A percentile compares a stretch with the other conserved stretches of the same genome.
These are phyloP conservation scores for Allolobophora icterica DNA, from an alignment of 2,888 invertebrate genomes.

Conservation along the genomic window DNA sequence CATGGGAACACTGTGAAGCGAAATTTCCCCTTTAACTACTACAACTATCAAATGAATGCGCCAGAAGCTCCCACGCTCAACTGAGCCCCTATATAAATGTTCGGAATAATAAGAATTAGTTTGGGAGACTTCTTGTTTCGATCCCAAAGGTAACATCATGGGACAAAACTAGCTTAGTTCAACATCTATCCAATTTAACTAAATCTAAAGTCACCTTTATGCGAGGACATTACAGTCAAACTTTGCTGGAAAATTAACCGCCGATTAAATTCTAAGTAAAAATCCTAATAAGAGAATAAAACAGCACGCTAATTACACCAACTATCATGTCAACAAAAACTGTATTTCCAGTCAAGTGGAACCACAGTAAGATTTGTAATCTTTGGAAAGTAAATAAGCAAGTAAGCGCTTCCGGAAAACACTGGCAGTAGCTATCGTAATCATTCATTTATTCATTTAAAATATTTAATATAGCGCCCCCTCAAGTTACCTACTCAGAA, in stretches of 20 bases:
- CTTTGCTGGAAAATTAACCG: not conserved
- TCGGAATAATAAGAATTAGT: not conserved
- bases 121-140: not conserved
- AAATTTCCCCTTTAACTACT: not conserved
- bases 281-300: not conserved
- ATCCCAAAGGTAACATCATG: not conserved
- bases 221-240: constrained; percentile 12
- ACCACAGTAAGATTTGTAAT: not conserved
- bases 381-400: constrained; percentile 24
- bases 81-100: not conserved
- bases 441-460: no score
- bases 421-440: no score
- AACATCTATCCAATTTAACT: not conserved
- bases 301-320: not conserved
- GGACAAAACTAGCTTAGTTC: not conserved
- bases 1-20: not conserved
- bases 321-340: constrained; percentile 12
- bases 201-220: constrained; percentile 23
- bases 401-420: not conserved
- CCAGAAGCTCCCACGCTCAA: not conserved
- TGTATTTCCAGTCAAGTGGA: constrained; percentile 14
- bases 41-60: not conserved
- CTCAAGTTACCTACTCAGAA: no score
- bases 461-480: no score
- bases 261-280: not conserved